Evolutionary conservation across 2,113 vertebrate species (phyloP).

Genomic region (Ameiurus melas): DNA sequence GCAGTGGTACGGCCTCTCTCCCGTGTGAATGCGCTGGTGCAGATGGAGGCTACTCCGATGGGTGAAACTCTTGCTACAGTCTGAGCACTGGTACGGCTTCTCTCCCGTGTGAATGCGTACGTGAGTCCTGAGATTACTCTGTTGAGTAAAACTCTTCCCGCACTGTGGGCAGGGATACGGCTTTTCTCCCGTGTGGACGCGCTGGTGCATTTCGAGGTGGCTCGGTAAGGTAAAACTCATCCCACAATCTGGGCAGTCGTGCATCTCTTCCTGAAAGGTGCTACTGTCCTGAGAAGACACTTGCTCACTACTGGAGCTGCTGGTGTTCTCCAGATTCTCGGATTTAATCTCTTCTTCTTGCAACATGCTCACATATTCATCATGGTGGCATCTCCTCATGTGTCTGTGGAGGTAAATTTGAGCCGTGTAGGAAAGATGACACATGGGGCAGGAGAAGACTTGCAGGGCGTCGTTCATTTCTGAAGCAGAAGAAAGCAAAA

Average conservation of each 20-base stretch:
- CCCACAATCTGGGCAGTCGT: neutral
- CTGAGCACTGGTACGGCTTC: constrained; percentile 9
- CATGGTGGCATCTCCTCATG: constrained; percentile 5
- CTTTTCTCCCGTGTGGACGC: constrained; percentile 6
- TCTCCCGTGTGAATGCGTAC: neutral
- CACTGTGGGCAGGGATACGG: neutral
- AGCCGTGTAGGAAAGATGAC: constrained; percentile 7
- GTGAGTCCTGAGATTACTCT: neutral
- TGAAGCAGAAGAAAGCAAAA: neutral
- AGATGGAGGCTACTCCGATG: constrained; percentile 16
- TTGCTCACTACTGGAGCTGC: neutral
- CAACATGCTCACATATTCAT: neutral
- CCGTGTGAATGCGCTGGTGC: constrained; percentile 12
- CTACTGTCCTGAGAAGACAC: neutral
- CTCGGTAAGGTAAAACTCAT: neutral
- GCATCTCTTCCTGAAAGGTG: neutral
- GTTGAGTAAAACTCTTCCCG: constrained; percentile 4
- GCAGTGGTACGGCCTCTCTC: constrained; percentile 4
- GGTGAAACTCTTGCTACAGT: neutral
- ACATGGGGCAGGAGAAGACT: neutral
- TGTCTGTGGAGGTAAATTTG: neutral
- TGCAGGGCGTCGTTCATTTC: neutral
- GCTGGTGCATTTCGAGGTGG: neutral
- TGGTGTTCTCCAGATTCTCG: neutral
- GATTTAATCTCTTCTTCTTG: neutral